Base-by-base conservation (phyloP, 2,113 vertebrate species). In the Promerops cafer region DNA sequence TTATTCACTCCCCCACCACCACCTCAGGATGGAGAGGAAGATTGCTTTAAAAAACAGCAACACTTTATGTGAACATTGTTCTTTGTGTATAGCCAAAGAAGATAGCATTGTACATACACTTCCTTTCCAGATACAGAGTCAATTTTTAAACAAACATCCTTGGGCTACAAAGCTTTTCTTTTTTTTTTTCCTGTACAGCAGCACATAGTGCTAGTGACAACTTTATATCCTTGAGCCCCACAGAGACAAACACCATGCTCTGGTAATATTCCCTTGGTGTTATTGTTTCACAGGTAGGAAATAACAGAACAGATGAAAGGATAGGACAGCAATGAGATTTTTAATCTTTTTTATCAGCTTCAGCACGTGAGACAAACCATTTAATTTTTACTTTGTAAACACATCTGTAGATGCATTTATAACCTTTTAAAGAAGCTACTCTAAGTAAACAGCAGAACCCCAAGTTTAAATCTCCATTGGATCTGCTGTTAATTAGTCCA, bases 111-210 rank as follows among this genome's bases (percentile, higher is more conserved):
- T 97, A 94, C 61, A 75, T 53, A 90, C 50, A 74, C 90, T 96
- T 97, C 97, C 97, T 96, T 94, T 92, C 74, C 72, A 96, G 90
- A 96, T 94, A 96, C 79, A 90, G 70, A 94, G 93, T 37, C 82
- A 77, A 66, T 90, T 95, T 97, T 97, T 93, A 97, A 94, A 93
- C 90, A 98, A 97, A 97, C 94, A 96, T 97, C 94, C 94, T 90
- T 49, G 28, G 79, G 83, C 81, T 92, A 87, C 76, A 92, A 84
- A 93, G 87, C 52, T 74, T 80, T 95, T 84, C 53, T 7, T 20
- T 65, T 88, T 57, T 61, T 57, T 80, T 75, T 78, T 69, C 76
- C 76, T 49, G 33, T 70, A 47, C 5, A 69, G 56, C 45, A 93
- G 74, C 16, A 49, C 37, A 64, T 1, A 82, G 61, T 27, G 30